A percentile compares a stretch with the other conserved stretches of the same genome.
Conservation (phyloP, 2,797 vertebrate species). For the Tadarida brasiliensis region DNA sequence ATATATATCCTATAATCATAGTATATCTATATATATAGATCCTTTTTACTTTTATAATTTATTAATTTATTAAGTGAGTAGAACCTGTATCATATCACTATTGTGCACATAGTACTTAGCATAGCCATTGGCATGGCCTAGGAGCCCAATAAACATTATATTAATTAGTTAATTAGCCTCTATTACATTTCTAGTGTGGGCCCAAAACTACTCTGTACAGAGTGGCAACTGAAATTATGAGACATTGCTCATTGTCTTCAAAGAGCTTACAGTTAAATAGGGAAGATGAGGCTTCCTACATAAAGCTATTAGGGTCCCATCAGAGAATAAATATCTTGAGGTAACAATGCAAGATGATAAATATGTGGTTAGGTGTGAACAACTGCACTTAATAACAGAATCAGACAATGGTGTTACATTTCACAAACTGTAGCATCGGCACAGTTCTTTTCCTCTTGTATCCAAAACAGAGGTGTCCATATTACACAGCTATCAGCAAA, state of each 20-base stretch:
- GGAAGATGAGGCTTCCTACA: neutral
- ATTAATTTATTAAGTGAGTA: neutral
- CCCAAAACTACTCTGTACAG: neutral
- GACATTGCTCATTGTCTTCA: neutral
- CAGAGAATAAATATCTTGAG: slow-evolving; percentile 72
- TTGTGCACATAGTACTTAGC: neutral
- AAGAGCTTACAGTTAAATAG: slow-evolving; percentile 39
- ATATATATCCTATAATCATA: neutral
- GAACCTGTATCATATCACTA: neutral
- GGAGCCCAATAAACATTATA: neutral
- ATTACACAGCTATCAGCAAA: slow-evolving; percentile 71
- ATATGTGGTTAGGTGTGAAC: slow-evolving; percentile 76
- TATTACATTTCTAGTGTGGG: neutral
- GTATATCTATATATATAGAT: neutral
- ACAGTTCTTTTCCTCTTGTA: slow-evolving; percentile 65
- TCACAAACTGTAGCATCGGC: slow-evolving; percentile 66
- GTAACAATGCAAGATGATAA: slow-evolving; percentile 74
- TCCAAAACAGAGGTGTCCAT: slow-evolving; percentile 77
- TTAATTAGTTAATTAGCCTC: neutral
- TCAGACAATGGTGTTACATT: slow-evolving; percentile 77
- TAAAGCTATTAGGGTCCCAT: slow-evolving; percentile 54
- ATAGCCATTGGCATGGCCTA: neutral
- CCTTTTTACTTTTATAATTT: slow-evolving; percentile 9
- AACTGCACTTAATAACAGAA: slow-evolving; percentile 76
- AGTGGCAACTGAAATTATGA: slow-evolving; percentile 20